These are phyloP conservation scores for Lagria hirta DNA, from an alignment of 2,888 invertebrate genomes.

Conservation along the genomic window DNA sequence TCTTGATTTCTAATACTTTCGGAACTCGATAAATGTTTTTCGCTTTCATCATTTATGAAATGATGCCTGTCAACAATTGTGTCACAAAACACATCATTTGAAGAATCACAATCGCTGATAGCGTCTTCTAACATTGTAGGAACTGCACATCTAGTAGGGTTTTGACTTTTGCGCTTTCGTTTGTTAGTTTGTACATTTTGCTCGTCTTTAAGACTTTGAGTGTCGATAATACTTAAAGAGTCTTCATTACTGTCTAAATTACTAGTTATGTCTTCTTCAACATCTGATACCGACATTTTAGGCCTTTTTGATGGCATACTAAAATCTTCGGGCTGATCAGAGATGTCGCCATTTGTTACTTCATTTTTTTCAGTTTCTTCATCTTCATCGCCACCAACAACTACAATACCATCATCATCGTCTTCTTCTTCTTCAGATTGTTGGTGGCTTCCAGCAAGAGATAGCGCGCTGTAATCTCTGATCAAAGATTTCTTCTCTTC, in stretches of 20 bases:
- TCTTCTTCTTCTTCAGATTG: slow-evolving; percentile 64
- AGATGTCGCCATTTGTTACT: slow-evolving; percentile 46
- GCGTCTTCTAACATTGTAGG: slow-evolving; percentile 59
- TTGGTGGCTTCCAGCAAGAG: slow-evolving; percentile 41
- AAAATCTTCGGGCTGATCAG: slow-evolving; percentile 69
- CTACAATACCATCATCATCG: slow-evolving; percentile 77
- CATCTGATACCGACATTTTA: slow-evolving; percentile 59
- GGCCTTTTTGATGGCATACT: slow-evolving; percentile 67
- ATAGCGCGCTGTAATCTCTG: slow-evolving; percentile 43
- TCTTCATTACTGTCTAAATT: slow-evolving; percentile 69
- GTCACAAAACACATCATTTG: slow-evolving; percentile 57
- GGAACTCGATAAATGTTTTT: slow-evolving; percentile 30
- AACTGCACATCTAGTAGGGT: slow-evolving; percentile 79
- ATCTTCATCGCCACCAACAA: slow-evolving; percentile 69
- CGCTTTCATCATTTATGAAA: slow-evolving; percentile 31
- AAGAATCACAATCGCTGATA: slow-evolving; percentile 63
- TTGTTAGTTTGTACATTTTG: slow-evolving; percentile 65
- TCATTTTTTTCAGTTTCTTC: slow-evolving; percentile 52
- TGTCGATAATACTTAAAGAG: slow-evolving; percentile 59
- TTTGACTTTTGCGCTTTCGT: slow-evolving; percentile 84
- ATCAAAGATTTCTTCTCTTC: slow-evolving; percentile 51
- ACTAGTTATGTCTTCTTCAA: slow-evolving; percentile 60
- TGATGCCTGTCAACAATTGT: slow-evolving; percentile 36
- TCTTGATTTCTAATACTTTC: too few species aligned
- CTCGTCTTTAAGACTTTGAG: slow-evolving; percentile 60